Percentiles rank a stretch among this genome's conserved stretches.
phyloP scores from a whole-genome alignment of 2,888 invertebrate genomes.

The Pasiphila rectangulata region DNA sequence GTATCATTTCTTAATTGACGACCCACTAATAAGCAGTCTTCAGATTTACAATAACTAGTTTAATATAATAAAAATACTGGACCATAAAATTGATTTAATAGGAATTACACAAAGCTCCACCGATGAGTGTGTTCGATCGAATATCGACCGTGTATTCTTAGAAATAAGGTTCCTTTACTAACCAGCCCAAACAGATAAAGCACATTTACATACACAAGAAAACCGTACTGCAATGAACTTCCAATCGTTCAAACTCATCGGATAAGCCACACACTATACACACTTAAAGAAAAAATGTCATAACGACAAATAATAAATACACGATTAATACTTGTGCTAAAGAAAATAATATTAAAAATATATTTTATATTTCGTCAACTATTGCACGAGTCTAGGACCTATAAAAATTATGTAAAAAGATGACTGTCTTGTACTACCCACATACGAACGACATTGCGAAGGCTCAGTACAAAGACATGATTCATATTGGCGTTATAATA shows the following conservation, averaged over 20 bases:
- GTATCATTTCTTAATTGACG: slow-evolving; percentile 65
- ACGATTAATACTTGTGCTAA: slow-evolving; percentile 27
- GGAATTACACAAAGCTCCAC: slow-evolving; percentile 53
- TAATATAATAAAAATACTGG: slow-evolving; percentile 72
- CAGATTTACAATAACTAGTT: slow-evolving; percentile 61
- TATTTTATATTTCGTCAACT: slow-evolving; percentile 29
- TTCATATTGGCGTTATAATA: not conserved
- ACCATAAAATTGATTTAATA: slow-evolving; percentile 74
- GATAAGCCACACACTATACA: slow-evolving; percentile 20
- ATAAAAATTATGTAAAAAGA: not conserved
- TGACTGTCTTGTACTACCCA: not conserved
- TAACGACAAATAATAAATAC: slow-evolving; percentile 15
- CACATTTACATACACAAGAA: slow-evolving; percentile 11
- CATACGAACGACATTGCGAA: not conserved
- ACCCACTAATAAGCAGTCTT: slow-evolving; percentile 76
- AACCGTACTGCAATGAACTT: slow-evolving; percentile 2
- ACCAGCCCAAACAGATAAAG: slow-evolving; percentile 3
- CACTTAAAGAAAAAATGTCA: slow-evolving; percentile 17
- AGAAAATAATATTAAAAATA: slow-evolving; percentile 34
- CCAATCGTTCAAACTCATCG: slow-evolving; percentile 17
- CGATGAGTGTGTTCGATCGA: slow-evolving; percentile 37
- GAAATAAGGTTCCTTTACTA: slow-evolving; percentile 13
- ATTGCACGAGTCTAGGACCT: slow-evolving; percentile 35
- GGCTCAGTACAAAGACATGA: not conserved
- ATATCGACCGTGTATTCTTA: slow-evolving; percentile 35